Conservation (phyloP, 2,113 vertebrate genomes). For the Phrynosoma blainvillii region DNA sequence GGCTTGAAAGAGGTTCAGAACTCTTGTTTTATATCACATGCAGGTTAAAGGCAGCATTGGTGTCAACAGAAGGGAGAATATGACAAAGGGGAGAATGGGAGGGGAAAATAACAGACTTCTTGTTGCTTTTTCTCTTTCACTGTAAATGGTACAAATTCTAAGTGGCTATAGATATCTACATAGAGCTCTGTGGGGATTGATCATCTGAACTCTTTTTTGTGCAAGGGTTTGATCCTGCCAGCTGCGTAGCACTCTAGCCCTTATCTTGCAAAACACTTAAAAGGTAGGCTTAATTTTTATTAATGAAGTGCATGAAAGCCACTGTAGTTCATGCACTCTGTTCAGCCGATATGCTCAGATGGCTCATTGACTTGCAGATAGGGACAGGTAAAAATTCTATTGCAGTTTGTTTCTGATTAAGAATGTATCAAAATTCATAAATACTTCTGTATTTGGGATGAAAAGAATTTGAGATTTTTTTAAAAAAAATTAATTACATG, state of each 20-base stretch:
- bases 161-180: background rate
- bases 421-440: too few relatives aligned
- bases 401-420: too few relatives aligned
- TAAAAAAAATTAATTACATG: too few relatives aligned
- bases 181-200: conserved; percentile 6
- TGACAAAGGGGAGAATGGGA: background rate
- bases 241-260: background rate
- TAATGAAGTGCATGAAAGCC: background rate
- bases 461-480: too few relatives aligned
- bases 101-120: background rate
- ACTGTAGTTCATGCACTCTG: background rate
- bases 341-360: background rate
- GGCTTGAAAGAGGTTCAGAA: too few relatives aligned
- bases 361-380: background rate
- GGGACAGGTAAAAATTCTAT: too few relatives aligned
- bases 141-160: conserved; percentile 5
- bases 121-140: background rate
- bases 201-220: background rate
- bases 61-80: conserved; percentile 1
- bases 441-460: too few relatives aligned
- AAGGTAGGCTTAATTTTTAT: conserved; percentile 18
- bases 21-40: background rate
- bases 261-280: conserved; percentile 13
- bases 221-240: background rate
- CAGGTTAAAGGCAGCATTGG: background rate